Conservation (phyloP, 2,888 invertebrate species). For the Apoderus coryli region DNA sequence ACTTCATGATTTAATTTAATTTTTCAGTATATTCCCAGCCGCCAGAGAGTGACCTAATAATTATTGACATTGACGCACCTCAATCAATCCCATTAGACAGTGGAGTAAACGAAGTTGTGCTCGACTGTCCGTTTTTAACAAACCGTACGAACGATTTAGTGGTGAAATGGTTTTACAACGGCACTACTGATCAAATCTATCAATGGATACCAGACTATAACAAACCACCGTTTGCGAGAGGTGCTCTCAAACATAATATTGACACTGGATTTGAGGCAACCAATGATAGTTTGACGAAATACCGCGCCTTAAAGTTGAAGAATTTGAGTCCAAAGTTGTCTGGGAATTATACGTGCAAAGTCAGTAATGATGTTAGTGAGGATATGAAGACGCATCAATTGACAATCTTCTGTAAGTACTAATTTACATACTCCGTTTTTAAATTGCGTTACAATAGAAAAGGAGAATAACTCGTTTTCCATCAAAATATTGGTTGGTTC, state of each 20-base stretch:
- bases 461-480: too few species aligned
- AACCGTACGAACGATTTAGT: conserved; percentile 30
- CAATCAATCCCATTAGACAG: too few species aligned
- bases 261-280: conserved; percentile 31
- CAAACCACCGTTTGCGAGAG: conserved; percentile 25
- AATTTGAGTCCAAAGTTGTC: conserved; percentile 35
- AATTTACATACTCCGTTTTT: too few species aligned
- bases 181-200: conserved; percentile 33
- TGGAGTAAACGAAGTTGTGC: conserved; percentile 27
- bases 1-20: conserved; percentile 1
- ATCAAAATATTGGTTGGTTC: too few species aligned
- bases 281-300: conserved; percentile 31
- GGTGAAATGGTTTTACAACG: conserved; percentile 36
- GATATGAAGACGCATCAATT: conserved; percentile 32
- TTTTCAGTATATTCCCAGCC: conserved; percentile 24
- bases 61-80: too few species aligned
- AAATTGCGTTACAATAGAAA: too few species aligned
- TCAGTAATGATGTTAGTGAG: conserved; percentile 36
- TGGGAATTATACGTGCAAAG: conserved; percentile 41
- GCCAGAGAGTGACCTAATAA: too few species aligned
- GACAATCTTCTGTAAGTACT: conserved; percentile 42
- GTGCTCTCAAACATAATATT: conserved; percentile 29
- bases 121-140: conserved; percentile 37
- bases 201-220: conserved; percentile 33
- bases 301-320: conserved; percentile 39